Conservation (phyloP, 2,888 invertebrate species). For the Hydrotaea diabolus region DNA sequence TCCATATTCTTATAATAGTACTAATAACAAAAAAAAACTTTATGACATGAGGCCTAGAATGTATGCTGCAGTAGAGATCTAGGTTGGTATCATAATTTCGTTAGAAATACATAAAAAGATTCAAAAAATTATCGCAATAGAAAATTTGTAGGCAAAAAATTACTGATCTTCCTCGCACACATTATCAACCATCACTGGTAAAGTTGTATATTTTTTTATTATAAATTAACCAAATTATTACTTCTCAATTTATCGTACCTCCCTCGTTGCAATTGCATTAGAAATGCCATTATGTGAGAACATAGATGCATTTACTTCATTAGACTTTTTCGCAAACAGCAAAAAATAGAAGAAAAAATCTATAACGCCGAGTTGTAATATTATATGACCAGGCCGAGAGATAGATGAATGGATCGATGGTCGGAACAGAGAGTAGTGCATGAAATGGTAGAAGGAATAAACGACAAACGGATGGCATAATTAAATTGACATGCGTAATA, state of each 20-base stretch:
- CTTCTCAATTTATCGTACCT: neutral
- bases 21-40: slow-evolving; percentile 4
- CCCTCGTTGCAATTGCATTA: slow-evolving; percentile 45
- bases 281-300: slow-evolving; percentile 57
- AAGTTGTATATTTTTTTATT: too few relatives aligned
- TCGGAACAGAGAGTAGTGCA: neutral
- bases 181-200: too few relatives aligned
- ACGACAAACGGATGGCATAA: slow-evolving; percentile 59
- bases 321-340: slow-evolving; percentile 17
- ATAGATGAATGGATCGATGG: neutral
- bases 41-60: neutral
- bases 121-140: too few relatives aligned
- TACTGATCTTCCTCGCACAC: too few relatives aligned
- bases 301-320: slow-evolving; percentile 48
- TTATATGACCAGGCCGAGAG: neutral
- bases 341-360: neutral
- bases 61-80: neutral
- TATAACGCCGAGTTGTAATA: neutral
- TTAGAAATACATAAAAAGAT: too few relatives aligned
- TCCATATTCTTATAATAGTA: slow-evolving; percentile 22
- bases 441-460: slow-evolving; percentile 16
- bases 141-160: too few relatives aligned
- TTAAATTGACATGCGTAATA: slow-evolving; percentile 62
- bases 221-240: too few relatives aligned
- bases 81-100: neutral